Percentiles rank a stretch among this genome's conserved stretches.
phyloP scores from a whole-genome alignment of 2,888 invertebrate genomes.

The Drosophila fungiperda region DNA sequence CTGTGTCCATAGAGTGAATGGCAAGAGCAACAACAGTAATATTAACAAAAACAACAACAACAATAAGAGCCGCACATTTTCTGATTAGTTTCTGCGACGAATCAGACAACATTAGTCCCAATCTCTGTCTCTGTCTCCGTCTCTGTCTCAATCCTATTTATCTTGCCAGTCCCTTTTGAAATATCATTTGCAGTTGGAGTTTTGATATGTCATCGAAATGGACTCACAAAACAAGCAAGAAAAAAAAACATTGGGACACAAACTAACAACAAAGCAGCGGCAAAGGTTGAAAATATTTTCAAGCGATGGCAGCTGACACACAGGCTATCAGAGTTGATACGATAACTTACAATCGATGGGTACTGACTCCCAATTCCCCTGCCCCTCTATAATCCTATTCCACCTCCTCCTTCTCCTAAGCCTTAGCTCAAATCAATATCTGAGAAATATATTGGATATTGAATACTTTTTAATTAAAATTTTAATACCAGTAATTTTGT shows the following conservation, averaged over 20 bases:
- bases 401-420: not conserved
- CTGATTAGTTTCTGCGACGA: slow-evolving; percentile 70
- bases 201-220: slow-evolving; percentile 37
- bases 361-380: not conserved
- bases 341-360: not conserved
- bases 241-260: slow-evolving; percentile 18
- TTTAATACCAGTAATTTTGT: slow-evolving; percentile 17
- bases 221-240: slow-evolving; percentile 12
- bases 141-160: slow-evolving; percentile 14
- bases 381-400: not conserved
- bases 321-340: slow-evolving; percentile 17
- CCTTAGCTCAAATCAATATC: not conserved
- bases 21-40: slow-evolving; percentile 49
- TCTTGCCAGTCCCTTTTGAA: slow-evolving; percentile 18
- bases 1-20: slow-evolving; percentile 52
- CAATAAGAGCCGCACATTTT: slow-evolving; percentile 63
- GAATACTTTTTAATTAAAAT: slow-evolving; percentile 51
- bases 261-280: slow-evolving; percentile 49
- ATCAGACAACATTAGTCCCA: slow-evolving; percentile 52
- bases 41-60: slow-evolving; percentile 17
- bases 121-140: slow-evolving; percentile 27
- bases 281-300: slow-evolving; percentile 58
- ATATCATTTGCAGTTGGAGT: slow-evolving; percentile 36
- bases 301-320: slow-evolving; percentile 51
- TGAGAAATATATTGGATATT: slow-evolving; percentile 31